phyloP scores from a whole-genome alignment of 2,797 vertebrate species.

The Phrynocephalus vlangalii region DNA sequence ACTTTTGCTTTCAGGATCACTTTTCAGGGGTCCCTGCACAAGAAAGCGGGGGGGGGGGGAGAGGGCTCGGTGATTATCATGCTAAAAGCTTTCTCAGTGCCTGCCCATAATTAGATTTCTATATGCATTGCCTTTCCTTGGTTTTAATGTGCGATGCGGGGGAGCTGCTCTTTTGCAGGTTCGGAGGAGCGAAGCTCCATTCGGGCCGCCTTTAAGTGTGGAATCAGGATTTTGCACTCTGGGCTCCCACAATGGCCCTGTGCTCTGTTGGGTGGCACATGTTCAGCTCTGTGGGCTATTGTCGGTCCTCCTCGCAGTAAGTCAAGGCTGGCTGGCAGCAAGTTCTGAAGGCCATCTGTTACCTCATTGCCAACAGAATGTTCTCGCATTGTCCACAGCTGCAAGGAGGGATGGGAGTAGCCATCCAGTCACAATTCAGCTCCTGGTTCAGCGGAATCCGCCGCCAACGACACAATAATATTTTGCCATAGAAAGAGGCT shows the following conservation, averaged over 20 bases:
- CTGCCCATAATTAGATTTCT: slow-evolving; percentile 57
- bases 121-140: slow-evolving; percentile 53
- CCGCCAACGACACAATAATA: background rate
- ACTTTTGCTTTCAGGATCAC: slow-evolving; percentile 36
- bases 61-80: slow-evolving; percentile 23
- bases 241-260: background rate
- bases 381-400: slow-evolving; percentile 45
- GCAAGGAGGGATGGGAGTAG: background rate
- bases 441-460: too few species aligned
- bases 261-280: slow-evolving; percentile 52
- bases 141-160: slow-evolving; percentile 5
- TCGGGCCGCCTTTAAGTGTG: slow-evolving; percentile 30
- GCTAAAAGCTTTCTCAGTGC: slow-evolving; percentile 47
- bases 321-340: background rate
- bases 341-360: slow-evolving; percentile 49
- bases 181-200: slow-evolving; percentile 24
- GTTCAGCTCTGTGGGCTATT: accelerated
- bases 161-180: slow-evolving; percentile 53
- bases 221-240: slow-evolving; percentile 48
- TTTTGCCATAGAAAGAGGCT: background rate
- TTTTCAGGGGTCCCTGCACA: slow-evolving; percentile 39
- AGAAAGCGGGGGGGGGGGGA: slow-evolving; percentile 21
- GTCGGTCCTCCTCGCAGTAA: background rate
- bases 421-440: background rate
- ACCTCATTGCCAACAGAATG: slow-evolving; percentile 35